Evolutionary conservation across 2,113 vertebrate species (phyloP), one percentile per base, ranked within the genome.

Genomic region (rabbit (Oryctolagus cuniculus)): DNA sequence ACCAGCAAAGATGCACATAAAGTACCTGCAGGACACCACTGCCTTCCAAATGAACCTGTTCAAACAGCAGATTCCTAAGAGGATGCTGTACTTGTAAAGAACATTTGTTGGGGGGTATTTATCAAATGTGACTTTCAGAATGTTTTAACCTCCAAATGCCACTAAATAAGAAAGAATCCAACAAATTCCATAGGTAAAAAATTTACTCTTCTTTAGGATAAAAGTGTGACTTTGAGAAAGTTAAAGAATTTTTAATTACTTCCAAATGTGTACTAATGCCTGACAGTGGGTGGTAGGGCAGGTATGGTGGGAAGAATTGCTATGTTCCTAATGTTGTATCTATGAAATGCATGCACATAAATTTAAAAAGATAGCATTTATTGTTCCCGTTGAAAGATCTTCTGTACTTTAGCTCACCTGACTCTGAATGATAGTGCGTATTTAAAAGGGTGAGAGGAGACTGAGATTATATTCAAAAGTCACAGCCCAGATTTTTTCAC

Each of bases 11-110:
- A 92, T 66, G 88, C 83, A 75, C 92, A 94, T 51, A 82, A 96
- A 97, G 22, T 38, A 93, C 89, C 80, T 36, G 80, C 85, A 89
- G 95, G 96, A 64, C 88, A 70, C 67, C 90, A 77, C 0, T 0
- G 36, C 49, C 77, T 97, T 95, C 83, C 70, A 94, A 95, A 97
- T 93, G 96, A 90, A 6, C 15, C 58, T 53, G 2, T n/a, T 80
- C 80, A 19, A 67, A 13, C 16, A 74, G 64, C 1, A 1, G 90
- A 22, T 11, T 1, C 61, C 82, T 53, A 78, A 91, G 17, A 61
- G 10, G 24, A 22, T 66, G 38, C 12, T 63, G 74, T 69, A 27
- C 27, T 63, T 51, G 27, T 17, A 61, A 87, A 31, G 1, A 36
- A 27, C 58, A 2, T 4, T 9, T 55, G 11, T 25, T 10, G 55